phyloP scores from a whole-genome alignment of 1,140 invertebrate genomes.

The Bilobella aurantiaca region DNA sequence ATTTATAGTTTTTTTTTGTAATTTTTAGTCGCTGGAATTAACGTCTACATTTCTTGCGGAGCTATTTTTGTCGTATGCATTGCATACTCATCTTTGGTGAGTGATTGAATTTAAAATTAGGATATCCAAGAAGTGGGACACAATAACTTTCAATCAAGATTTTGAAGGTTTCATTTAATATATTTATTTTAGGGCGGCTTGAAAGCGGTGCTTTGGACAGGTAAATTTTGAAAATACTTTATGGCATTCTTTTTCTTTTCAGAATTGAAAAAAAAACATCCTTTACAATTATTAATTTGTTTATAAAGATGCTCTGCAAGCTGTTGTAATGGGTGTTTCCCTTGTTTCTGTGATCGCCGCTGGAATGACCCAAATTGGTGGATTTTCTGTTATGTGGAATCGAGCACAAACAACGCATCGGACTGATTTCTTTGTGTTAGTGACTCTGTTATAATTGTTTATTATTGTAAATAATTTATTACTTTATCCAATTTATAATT shows the following conservation, averaged over 20 bases:
- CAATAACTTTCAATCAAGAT: not conserved
- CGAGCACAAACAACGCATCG: conserved; percentile 38
- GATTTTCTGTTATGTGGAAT: conserved; percentile 41
- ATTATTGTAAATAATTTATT: not conserved
- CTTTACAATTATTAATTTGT: no score
- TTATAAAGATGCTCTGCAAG: conserved; percentile 71
- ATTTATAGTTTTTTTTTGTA: not conserved
- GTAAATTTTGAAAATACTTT: no score
- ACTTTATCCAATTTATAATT: no score
- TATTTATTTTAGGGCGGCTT: conserved; percentile 22
- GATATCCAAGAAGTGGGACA: not conserved
- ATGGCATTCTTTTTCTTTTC: conserved; percentile 37
- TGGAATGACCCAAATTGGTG: conserved; percentile 43
- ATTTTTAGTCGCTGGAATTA: conserved; percentile 59
- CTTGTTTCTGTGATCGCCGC: conserved; percentile 44
- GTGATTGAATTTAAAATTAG: conserved; percentile 25
- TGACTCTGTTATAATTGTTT: not conserved
- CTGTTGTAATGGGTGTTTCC: conserved; percentile 55
- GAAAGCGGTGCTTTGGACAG: conserved; percentile 56
- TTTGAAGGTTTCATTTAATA: conserved; percentile 6
- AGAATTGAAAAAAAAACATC: not conserved
- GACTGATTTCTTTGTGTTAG: conserved; percentile 43
- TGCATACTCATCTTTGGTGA: conserved; percentile 76
- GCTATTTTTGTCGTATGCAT: conserved; percentile 82
- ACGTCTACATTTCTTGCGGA: conserved; percentile 67